phyloP scores from a whole-genome alignment of 2,113 vertebrate species.

The Castor canadensis region DNA sequence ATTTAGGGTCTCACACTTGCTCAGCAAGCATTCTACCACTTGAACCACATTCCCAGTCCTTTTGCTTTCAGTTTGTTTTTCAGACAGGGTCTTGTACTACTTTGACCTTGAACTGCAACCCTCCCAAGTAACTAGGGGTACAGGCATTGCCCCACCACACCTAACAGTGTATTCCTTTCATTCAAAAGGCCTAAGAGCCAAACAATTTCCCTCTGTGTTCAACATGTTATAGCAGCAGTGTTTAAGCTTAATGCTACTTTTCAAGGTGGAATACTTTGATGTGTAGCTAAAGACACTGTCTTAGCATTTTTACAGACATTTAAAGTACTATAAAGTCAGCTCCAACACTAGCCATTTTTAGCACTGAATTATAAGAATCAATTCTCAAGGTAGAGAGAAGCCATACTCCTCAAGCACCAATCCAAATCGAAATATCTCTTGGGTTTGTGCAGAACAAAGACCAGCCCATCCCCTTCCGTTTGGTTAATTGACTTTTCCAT shows the following conservation, averaged over 20 bases:
- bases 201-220: not conserved
- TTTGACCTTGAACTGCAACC: too few relatives aligned
- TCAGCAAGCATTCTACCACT: too few relatives aligned
- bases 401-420: fast-evolving
- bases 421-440: not conserved
- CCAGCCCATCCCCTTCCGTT: not conserved
- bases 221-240: not conserved
- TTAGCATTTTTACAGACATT: not conserved
- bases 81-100: too few relatives aligned
- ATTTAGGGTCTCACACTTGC: too few relatives aligned
- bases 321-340: not conserved
- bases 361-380: not conserved
- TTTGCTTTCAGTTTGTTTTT: too few relatives aligned
- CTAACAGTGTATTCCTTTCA: not conserved
- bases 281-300: not conserved
- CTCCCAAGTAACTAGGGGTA: too few relatives aligned
- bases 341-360: not conserved
- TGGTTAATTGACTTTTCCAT: conserved; percentile 25
- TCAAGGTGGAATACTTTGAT: not conserved
- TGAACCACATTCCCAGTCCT: too few relatives aligned
- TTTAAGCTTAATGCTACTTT: not conserved
- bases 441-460: not conserved
- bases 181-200: not conserved
- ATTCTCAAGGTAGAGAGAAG: not conserved
- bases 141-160: too few relatives aligned